phyloP scores from a whole-genome alignment of 2,113 vertebrate species.

The Noctilio leporinus region DNA sequence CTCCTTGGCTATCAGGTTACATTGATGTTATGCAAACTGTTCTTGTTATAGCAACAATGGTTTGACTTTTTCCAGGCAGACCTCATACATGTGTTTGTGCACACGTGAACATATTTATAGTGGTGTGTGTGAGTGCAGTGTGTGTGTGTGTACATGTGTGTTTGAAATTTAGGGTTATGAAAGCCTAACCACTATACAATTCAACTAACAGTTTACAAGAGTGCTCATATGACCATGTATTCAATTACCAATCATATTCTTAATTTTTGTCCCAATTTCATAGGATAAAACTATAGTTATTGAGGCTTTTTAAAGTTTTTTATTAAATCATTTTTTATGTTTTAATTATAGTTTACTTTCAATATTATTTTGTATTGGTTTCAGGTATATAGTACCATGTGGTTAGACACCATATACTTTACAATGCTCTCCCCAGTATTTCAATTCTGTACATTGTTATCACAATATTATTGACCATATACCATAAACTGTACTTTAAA shows the following conservation, averaged over 20 bases:
- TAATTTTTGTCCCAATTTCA: background rate
- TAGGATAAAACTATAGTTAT: background rate
- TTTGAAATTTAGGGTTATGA: background rate
- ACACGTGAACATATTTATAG: background rate
- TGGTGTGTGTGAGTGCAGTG: background rate
- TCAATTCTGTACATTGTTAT: background rate
- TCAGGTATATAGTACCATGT: background rate
- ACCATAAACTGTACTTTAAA: background rate
- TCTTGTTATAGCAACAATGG: too few relatives aligned
- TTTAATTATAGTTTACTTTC: background rate
- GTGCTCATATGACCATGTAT: background rate
- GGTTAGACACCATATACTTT: background rate
- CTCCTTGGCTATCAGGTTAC: too few relatives aligned
- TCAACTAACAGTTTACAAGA: background rate
- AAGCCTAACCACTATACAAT: background rate
- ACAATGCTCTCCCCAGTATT: background rate
- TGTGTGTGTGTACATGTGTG: background rate
- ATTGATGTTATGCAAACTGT: too few relatives aligned
- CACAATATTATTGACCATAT: background rate
- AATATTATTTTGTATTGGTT: background rate
- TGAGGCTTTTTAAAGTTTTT: background rate
- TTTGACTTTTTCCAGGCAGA: too few relatives aligned
- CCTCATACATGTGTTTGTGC: background rate
- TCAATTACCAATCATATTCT: background rate
- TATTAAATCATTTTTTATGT: background rate